Evolutionary conservation across 2,797 vertebrate species (phyloP).

Genomic region (Potorous gilbertii): DNA sequence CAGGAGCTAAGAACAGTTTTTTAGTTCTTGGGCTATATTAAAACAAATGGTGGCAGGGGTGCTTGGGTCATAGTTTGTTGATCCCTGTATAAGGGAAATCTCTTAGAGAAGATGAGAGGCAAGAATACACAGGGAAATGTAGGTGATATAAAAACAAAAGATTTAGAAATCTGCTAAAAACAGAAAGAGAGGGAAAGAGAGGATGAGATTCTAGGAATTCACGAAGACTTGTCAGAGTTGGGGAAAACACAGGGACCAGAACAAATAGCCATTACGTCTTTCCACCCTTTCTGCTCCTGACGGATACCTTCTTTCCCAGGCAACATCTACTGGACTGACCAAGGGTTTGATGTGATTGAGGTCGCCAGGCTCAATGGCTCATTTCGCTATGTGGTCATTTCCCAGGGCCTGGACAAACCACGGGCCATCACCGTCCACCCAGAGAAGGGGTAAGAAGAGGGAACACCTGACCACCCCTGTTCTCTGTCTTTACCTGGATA

Average conservation of each 20-base stretch:
- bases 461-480: background rate
- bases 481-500: background rate
- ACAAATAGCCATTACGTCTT: fast-evolving
- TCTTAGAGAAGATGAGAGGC: background rate
- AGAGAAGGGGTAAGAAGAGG: constrained; percentile 90
- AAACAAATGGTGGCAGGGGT: background rate
- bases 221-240: fast-evolving
- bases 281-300: background rate
- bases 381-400: constrained; percentile 98
- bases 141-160: background rate
- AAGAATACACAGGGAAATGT: background rate
- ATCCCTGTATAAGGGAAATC: background rate
- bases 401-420: constrained; percentile 96
- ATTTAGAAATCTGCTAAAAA: background rate
- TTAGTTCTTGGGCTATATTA: background rate
- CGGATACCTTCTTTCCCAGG: constrained; percentile 83
- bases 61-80: background rate
- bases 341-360: constrained; percentile 98
- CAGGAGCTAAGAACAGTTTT: background rate
- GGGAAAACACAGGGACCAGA: fast-evolving
- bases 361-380: constrained; percentile 97
- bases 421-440: constrained; percentile 97
- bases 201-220: background rate
- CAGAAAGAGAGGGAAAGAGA: background rate
- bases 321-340: constrained; percentile 99